Evolutionary conservation across 2,113 vertebrate species (phyloP), one percentile per base, ranked within the genome.

Genomic region (Meriones unguiculatus): DNA sequence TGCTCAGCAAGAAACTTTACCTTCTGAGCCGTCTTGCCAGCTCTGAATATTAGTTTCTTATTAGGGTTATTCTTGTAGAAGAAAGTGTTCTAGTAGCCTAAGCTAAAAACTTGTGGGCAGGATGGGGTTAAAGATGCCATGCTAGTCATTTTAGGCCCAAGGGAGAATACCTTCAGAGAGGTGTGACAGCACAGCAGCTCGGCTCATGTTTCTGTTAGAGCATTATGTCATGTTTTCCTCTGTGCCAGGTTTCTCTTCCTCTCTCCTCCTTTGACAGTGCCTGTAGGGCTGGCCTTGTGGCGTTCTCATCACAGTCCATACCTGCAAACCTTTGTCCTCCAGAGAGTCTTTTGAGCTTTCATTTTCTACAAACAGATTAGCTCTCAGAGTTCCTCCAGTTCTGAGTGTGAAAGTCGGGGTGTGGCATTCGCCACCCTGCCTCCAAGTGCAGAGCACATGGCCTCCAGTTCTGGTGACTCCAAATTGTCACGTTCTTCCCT

Each of bases 131-230:
- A 91, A 12, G 75, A 38, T 32, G 14, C 62, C 24, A 59, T 75
- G 59, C 15, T 91, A 70, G 41, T 8, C 59, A 87, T 94, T 84
- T 95, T 95, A 50, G 78, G 72, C 32, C 69, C 89, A 35, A 59
- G 91, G 54, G 82, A 95, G 89, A 97, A 89, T 87, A 87, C 50
- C 22, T 93, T 94, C 87, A 73, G 87, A 93, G 80, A 95, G 67
- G 62, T 89, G 62, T 67, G 10, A 38, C 82, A 30, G 41, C 62
- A 0, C 65, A 89, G 88, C 62, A 87, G 93, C 84, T 75, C 73
- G 64, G 50, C 75, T 97, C 69, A 2, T 87, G 20, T 85, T 94
- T 93, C 89, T 89, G 82, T 91, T 80, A 41, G 80, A 82, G 59
- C 69, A 84, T 93, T 89, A 59, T 70, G 52, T 94, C 81, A 59